Base-by-base conservation (phyloP, 2,113 vertebrate species). In the Amia ocellicauda region DNA sequence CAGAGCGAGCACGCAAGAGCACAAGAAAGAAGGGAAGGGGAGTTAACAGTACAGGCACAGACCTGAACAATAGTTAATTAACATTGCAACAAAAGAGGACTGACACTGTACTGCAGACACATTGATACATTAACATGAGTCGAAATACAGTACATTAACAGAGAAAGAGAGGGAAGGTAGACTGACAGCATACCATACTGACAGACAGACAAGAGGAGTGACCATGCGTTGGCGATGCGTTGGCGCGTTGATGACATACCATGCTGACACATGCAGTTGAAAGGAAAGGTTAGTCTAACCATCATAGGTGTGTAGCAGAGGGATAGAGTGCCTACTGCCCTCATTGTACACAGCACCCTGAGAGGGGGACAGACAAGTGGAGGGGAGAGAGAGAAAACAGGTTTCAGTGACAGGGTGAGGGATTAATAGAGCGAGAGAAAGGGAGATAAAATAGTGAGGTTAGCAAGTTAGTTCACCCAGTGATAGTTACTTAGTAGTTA, bases 201-300 rank as follows among this genome's bases (percentile, higher is more conserved):
- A n/a, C n/a, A n/a, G n/a, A n/a, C n/a, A n/a, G n/a, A n/a, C n/a
- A 19, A 22, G 20, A 26, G 1, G 29, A n/a, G 56, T 11, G 45
- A 8, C 5, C 3, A n/a, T 27, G 7, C 4, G 13, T 47, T 7
- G 2, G 14, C 3, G 4, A n/a, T 47, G 43, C 14, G 43, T 4
- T 47, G 43, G 43, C 13, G 43, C 16, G 14, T 3, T 36, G 31
- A 36, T 36, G 31, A 88, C 87, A 86, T 87, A 89, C 85, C 88
- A 90, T 87, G 87, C 88, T 42, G 67, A 78, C 76, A 85, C 88
- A 90, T 89, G 88, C 87, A 89, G 77, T 83, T n/a, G 83, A 76
- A 78, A 85, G 56, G 65, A 66, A 71, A 49, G 73, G 66, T 56
- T 75, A 59, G 83, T 76, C 88, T 90, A 88, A 90, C 88, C 88